Conservation (phyloP, 2,888 invertebrate genomes). For the Morinoia aosen region DNA sequence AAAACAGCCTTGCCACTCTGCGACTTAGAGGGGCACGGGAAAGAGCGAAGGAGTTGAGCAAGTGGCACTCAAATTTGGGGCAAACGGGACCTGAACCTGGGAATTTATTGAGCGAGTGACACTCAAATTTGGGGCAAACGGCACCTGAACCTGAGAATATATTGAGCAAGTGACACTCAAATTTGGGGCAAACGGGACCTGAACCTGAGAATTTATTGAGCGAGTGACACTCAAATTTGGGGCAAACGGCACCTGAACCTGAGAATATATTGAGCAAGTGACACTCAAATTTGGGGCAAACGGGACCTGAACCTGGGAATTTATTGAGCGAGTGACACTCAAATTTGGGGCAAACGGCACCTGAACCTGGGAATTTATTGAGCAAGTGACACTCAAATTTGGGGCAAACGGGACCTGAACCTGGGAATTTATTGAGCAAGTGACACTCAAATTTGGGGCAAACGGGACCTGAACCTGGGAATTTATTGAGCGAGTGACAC, state of each 20-base stretch:
- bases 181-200: not conserved
- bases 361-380: not conserved
- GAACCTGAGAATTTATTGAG: not conserved
- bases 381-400: not conserved
- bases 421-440: not conserved
- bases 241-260: not conserved
- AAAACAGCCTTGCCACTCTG: not conserved
- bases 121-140: not conserved
- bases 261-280: not conserved
- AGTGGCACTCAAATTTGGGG: not conserved
- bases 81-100: not conserved
- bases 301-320: not conserved
- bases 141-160: not conserved
- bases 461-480: not conserved
- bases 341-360: not conserved
- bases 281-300: not conserved
- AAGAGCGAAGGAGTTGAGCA: not conserved
- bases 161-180: not conserved
- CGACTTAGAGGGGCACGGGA: not conserved
- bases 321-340: not conserved
- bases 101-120: not conserved
- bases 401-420: not conserved
- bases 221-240: not conserved
- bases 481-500: not conserved
- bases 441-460: not conserved